Evolutionary conservation across 1,140 invertebrate species (phyloP).

Genomic region (Cotesia vestalis): DNA sequence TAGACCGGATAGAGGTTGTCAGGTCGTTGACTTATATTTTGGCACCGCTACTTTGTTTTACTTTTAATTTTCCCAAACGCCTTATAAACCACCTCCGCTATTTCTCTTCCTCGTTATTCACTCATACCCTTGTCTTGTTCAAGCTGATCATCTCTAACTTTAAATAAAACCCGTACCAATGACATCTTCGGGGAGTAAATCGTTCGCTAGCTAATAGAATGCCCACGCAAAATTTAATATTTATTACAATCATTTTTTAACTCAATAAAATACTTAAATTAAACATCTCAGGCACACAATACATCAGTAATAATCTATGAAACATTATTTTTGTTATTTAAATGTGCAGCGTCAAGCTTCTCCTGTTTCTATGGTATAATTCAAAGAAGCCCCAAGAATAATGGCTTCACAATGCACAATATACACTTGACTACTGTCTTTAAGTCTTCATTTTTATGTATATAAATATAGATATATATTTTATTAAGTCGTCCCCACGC

Average conservation of each 20-base stretch:
- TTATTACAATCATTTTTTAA: too few relatives aligned
- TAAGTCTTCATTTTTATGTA: too few relatives aligned
- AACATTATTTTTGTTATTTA: neutral
- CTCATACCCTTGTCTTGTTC: too few relatives aligned
- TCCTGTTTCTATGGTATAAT: too few relatives aligned
- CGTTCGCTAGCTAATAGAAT: too few relatives aligned
- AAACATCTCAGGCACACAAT: too few relatives aligned
- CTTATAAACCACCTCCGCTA: constrained; percentile 19
- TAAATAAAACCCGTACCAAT: neutral
- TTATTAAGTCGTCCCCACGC: constrained; percentile 22
- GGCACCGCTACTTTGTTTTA: constrained; percentile 31
- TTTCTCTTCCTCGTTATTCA: constrained; percentile 5
- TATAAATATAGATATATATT: neutral
- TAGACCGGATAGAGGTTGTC: constrained; percentile 34
- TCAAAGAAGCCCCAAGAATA: too few relatives aligned
- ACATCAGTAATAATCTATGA: neutral
- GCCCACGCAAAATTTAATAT: too few relatives aligned
- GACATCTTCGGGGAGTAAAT: too few relatives aligned
- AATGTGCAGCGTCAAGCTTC: too few relatives aligned
- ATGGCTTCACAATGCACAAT: neutral
- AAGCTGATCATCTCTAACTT: neutral
- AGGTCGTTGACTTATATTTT: constrained; percentile 36
- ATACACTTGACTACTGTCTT: constrained; percentile 1
- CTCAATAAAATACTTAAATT: too few relatives aligned
- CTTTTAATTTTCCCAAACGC: constrained; percentile 6